Base-by-base conservation (phyloP, 1,140 invertebrate genomes). In the Euwallacea fornicatus region DNA sequence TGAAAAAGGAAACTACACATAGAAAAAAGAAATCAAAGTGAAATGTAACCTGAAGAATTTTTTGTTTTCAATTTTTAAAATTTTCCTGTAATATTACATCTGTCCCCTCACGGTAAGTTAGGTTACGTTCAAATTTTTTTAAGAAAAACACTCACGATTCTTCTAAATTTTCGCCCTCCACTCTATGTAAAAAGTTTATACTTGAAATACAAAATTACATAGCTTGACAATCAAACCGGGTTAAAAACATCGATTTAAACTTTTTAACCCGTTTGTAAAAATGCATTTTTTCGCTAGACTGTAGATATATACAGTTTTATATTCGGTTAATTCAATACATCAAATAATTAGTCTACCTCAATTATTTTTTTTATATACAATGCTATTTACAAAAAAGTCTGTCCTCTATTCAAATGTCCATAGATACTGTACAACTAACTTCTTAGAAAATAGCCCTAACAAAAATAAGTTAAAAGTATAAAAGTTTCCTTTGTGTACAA, bases 251-350 rank as follows among this genome's bases (percentile, higher is more conserved):
- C 21, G 21, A 33, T 33, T 33, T 33, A 1, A 33, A 33, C 21
- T 33, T 33, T 33, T 33, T 33, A 33, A 33, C 21, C 21, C 2
- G 54, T 8, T 56, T 56, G 11, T 16, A 56, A 56, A 56, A 56
- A 56, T 56, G 54, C 54, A 56, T 56, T 2, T 13, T 10, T 15
- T 16, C 11, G 16, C 16, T 56, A 15, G 9, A 15, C 54, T 56
- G 16, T 56, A 15, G 8, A 4, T 61, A 61, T 61, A 43, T 61
- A 61, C 59, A 61, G 42, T 58, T 61, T 42, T 15, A 61, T 16
- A 61, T 61, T 43, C 59, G 42, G 21, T 60, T 61, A 10, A 42
- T n/a, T 61, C 42, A 41, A 42, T 61, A 61, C 59, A 61, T 42
- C 6, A 43, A 43, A 43, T n/a, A 11, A 42, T 61, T 42, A 43